Percentiles rank a stretch among this genome's conserved stretches.
These are phyloP conservation scores for Scomber scombrus DNA, from an alignment of 2,113 vertebrate genomes.

Conservation along the genomic window DNA sequence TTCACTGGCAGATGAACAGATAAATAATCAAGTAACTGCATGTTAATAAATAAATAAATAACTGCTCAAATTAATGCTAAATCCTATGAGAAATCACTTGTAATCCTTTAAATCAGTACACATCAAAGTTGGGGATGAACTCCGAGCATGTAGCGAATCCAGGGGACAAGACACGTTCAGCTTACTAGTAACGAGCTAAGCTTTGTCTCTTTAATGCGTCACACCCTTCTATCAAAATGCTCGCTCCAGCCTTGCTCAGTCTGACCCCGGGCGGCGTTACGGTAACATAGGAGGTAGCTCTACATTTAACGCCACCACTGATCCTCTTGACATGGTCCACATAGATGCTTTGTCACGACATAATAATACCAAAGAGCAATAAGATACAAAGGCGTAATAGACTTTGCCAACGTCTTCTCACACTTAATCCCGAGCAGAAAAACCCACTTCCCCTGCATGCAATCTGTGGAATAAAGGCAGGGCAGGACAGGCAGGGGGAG, in stretches of 20 bases:
- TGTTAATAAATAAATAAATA: constrained; percentile 35
- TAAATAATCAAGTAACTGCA: not conserved
- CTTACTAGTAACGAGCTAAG: constrained; percentile 52
- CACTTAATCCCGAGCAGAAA: constrained; percentile 45
- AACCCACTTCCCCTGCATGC: constrained; percentile 12
- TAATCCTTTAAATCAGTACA: constrained; percentile 72
- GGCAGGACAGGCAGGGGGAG: constrained; percentile 22
- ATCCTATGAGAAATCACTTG: constrained; percentile 59
- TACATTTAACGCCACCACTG: constrained; percentile 36
- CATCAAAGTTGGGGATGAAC: constrained; percentile 69
- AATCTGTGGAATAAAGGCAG: constrained; percentile 25
- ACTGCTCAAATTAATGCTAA: constrained; percentile 40
- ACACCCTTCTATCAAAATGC: constrained; percentile 41
- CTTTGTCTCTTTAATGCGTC: constrained; percentile 58
- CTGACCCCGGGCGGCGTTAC: constrained; percentile 15
- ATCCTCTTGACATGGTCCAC: constrained; percentile 37
- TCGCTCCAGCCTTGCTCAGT: not conserved
- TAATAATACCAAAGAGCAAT: constrained; percentile 30
- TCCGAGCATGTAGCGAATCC: constrained; percentile 31
- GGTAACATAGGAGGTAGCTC: not conserved
- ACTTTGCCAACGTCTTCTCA: constrained; percentile 57
- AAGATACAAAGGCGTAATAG: constrained; percentile 37
- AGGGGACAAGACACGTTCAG: constrained; percentile 27
- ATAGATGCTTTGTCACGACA: constrained; percentile 43
- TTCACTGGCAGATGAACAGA: not conserved